Base-by-base conservation (phyloP, 2,888 invertebrate species). In the Onchidella celtica region DNA sequence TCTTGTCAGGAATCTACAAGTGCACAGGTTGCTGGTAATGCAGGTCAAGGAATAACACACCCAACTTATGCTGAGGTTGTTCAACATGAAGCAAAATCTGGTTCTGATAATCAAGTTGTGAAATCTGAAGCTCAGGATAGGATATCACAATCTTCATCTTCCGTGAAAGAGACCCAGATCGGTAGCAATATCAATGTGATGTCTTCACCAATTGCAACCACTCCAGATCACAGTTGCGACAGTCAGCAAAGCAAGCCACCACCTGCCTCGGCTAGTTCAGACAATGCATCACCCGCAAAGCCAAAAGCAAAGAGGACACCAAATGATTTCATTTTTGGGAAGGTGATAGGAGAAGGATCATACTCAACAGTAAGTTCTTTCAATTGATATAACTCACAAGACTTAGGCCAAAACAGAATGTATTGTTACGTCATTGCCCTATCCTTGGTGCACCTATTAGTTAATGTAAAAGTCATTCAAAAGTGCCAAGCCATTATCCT, bases 331-430 rank as follows among this genome's bases (percentile, higher is more conserved):
- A 96, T 97, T 90, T 99, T 99, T 94, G 97, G 98, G 82, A 97
- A 97, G 94, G 95, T 97, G 85, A 96, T 99, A 89, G 99, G 99
- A 86, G 99, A 99, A 94, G 99, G 99, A 86, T 98, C 98, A 93
- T 99, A 97, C 94, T 98, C 98, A 90, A 97, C 97, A 83, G 99
- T 96, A 91, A 94, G 94, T 94, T 78, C 55, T 29, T 32, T 21
- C 38, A 68, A 68, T 11, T n/a, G n/a, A n/a, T n/a, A n/a, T n/a
- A n/a, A n/a, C n/a, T n/a, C n/a, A n/a, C n/a, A n/a, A n/a, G n/a
- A n/a, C n/a, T n/a, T n/a, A n/a, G n/a, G n/a, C n/a, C n/a, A n/a
- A n/a, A n/a, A n/a, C n/a, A n/a, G n/a, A n/a, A n/a, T n/a, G n/a
- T n/a, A n/a, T n/a, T n/a, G n/a, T n/a, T n/a, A n/a, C n/a, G n/a